phyloP scores from a whole-genome alignment of 2,888 invertebrate species.

The Parnassius apollo region DNA sequence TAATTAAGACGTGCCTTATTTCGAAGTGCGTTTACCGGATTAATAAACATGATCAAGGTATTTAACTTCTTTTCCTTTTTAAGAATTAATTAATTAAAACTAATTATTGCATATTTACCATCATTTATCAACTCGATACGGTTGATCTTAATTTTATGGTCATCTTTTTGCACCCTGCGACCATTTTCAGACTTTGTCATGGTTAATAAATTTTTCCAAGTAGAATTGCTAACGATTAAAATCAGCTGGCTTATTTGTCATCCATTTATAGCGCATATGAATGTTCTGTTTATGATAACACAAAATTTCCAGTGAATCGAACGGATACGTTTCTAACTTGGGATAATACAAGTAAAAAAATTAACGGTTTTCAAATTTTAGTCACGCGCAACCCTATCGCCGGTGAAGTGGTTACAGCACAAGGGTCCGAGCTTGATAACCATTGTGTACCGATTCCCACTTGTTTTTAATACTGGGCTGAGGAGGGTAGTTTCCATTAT shows the following conservation, averaged over 20 bases:
- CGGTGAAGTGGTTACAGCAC: constrained; percentile 46
- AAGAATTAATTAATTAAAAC: constrained; percentile 14
- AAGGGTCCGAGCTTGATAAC: constrained; percentile 67
- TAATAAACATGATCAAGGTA: constrained; percentile 11
- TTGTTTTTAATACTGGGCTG: constrained; percentile 66
- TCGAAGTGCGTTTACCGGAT: neutral
- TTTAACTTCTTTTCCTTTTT: constrained; percentile 1
- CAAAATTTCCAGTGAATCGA: constrained; percentile 8
- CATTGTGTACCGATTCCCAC: constrained; percentile 68
- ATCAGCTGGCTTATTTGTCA: constrained; percentile 2
- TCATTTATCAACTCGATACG: neutral
- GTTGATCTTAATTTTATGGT: constrained; percentile 13
- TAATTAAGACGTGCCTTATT: constrained; percentile 16
- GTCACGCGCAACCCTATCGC: constrained; percentile 66
- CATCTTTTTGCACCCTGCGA: neutral
- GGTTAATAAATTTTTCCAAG: constrained; percentile 18
- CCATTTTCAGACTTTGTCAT: constrained; percentile 19
- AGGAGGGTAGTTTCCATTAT: constrained; percentile 76
- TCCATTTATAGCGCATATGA: constrained; percentile 2
- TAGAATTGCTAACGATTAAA: constrained; percentile 10
- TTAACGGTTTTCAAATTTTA: constrained; percentile 48
- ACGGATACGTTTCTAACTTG: constrained; percentile 4
- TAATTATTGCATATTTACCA: constrained; percentile 7
- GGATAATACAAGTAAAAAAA: constrained; percentile 15
- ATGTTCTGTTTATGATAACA: constrained; percentile 16